Evolutionary conservation across 1,140 invertebrate genomes (phyloP).

Genomic region (Planococcus citri): DNA sequence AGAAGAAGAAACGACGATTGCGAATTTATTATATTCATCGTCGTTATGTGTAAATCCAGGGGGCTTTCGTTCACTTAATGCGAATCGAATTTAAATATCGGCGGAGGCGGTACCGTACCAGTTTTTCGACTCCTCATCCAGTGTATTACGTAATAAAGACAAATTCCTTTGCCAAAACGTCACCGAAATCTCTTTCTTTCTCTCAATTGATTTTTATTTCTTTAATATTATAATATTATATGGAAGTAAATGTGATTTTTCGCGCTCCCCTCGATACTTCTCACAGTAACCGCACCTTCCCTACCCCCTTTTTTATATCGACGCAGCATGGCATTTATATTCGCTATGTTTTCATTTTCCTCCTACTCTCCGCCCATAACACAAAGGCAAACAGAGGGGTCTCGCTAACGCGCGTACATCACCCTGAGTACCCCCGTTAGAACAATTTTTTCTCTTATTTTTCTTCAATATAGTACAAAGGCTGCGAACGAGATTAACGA

Average conservation of each 20-base stretch:
- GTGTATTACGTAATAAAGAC: neutral
- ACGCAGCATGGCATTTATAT: no score
- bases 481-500: no score
- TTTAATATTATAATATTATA: conserved; percentile 9
- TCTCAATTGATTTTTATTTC: neutral
- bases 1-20: neutral
- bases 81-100: conserved; percentile 3
- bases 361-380: no score
- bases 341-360: neutral
- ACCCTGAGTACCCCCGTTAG: no score
- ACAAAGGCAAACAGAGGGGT: no score
- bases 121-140: neutral
- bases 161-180: conserved; percentile 3
- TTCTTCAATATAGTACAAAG: no score
- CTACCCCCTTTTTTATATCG: no score
- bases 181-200: conserved; percentile 2
- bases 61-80: neutral
- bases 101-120: neutral
- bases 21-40: neutral
- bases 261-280: neutral
- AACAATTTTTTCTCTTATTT: no score
- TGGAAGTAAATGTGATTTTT: neutral
- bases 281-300: neutral
- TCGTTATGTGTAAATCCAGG: neutral
- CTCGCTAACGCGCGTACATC: no score